Percentiles rank a stretch among this genome's conserved stretches.
Conservation (phyloP, 2,888 invertebrate genomes). For the Drosophila setosimentum region DNA sequence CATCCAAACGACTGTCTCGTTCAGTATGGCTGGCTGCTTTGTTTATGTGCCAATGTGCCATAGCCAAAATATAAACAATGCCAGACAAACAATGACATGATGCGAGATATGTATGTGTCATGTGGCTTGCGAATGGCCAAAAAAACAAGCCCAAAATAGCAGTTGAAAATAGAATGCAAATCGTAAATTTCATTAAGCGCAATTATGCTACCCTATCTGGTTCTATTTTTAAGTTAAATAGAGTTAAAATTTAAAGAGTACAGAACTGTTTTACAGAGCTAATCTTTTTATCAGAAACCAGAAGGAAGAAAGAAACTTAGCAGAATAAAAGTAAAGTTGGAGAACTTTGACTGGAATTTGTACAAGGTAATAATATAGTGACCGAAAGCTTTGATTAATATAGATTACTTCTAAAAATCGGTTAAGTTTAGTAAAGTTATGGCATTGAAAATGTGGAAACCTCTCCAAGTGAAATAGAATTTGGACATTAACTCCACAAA, state of each 20-base stretch:
- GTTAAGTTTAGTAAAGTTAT: background rate
- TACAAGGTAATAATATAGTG: background rate
- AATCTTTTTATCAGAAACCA: background rate
- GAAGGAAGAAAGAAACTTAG: background rate
- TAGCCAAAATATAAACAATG: slow-evolving; percentile 36
- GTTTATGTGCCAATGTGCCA: slow-evolving; percentile 7
- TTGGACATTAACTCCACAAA: background rate
- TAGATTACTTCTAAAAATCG: background rate
- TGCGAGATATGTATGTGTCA: slow-evolving; percentile 2
- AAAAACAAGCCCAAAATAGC: slow-evolving; percentile 32
- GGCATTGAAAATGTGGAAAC: background rate
- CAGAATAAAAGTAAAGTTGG: background rate
- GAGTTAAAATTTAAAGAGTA: background rate
- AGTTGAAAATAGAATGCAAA: slow-evolving; percentile 27
- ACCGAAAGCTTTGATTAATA: background rate
- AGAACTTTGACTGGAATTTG: background rate
- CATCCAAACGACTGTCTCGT: background rate
- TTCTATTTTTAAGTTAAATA: background rate
- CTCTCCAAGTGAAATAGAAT: background rate
- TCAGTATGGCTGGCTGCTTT: slow-evolving; percentile 5
- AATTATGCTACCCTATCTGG: slow-evolving; percentile 17
- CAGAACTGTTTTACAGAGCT: background rate
- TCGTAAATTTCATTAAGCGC: slow-evolving; percentile 31
- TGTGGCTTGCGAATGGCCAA: slow-evolving; percentile 17
- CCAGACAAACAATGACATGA: slow-evolving; percentile 31